phyloP scores from a whole-genome alignment of 2,888 invertebrate genomes.

The Nephrotoma flavescens region DNA sequence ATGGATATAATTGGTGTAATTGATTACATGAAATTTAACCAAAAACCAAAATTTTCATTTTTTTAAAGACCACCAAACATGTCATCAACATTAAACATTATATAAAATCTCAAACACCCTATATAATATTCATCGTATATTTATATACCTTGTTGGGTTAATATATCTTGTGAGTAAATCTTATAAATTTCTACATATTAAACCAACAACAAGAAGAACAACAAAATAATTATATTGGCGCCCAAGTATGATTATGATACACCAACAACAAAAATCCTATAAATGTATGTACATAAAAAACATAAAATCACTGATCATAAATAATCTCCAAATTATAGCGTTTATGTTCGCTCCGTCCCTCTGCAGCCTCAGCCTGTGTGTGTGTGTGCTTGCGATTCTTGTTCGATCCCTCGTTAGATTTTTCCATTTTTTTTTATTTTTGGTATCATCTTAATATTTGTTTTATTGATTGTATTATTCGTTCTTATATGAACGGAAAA shows the following conservation, averaged over 20 bases:
- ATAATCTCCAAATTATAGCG: constrained; percentile 12
- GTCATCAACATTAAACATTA: neutral
- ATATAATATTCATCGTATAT: neutral
- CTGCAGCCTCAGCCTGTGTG: neutral
- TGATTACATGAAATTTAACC: neutral
- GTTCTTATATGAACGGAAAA: neutral
- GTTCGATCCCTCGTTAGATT: neutral
- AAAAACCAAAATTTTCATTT: neutral
- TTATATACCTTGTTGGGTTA: neutral
- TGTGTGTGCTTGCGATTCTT: neutral
- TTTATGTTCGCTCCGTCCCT: constrained; percentile 5
- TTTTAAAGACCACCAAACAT: neutral
- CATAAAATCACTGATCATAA: constrained; percentile 9
- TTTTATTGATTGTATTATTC: neutral
- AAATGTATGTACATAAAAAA: neutral
- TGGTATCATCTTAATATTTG: neutral
- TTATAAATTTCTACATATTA: neutral
- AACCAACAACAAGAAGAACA: constrained; percentile 11
- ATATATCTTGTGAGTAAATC: neutral
- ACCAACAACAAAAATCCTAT: neutral
- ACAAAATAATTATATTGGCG: constrained; percentile 14
- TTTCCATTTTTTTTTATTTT: neutral
- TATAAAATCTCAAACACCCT: neutral
- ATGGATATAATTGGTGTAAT: neutral
- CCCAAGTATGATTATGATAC: constrained; percentile 14